Base-by-base conservation (phyloP, 2,888 invertebrate genomes). In the Drosophila acutilabella region DNA sequence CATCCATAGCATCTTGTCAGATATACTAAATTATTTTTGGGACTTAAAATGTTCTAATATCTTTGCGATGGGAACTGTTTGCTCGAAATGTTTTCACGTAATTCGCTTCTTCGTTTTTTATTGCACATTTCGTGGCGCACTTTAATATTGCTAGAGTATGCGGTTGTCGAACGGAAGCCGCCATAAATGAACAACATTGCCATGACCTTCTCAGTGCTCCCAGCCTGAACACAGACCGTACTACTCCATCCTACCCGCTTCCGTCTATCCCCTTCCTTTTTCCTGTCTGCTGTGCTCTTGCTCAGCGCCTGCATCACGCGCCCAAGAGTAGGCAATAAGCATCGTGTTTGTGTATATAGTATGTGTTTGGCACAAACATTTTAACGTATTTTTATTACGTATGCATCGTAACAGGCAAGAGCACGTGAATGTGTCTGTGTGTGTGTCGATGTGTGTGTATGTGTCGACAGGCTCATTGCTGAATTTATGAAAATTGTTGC, bases 301-400 rank as follows among this genome's bases (percentile, higher is more conserved):
- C 38, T 48, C 47, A 26, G 40, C 20, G 38, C 42, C 57, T 73
- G 78, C 65, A 71, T 57, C 64, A 60, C 69, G 80, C 71, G 65
- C 81, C 64, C 59, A 64, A 56, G 79, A 88, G 89, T 89, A 89
- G 89, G 89, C 85, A 85, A 85, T 85, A 89, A 88, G 88, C 89
- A 77, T 57, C 71, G 86, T 85, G 85, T 85, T 87, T 84, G 79
- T 89, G 84, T 76, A 70, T 84, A 65, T 36, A 13, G 30, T 8
- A 30, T 30, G 30, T 30, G 30, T 30, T 30, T 75, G 86, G 77
- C 62, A 80, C 88, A 88, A 89, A 89, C 88, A 89, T 85, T 85
- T 88, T 88, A 89, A 85, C 88, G 89, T 89, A 85, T 88, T 85
- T 85, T 85, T 88, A 89, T 85, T 89, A 84, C 82, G 64, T 65